phyloP scores from a whole-genome alignment of 2,888 invertebrate species.

The Steinernema scapterisci region DNA sequence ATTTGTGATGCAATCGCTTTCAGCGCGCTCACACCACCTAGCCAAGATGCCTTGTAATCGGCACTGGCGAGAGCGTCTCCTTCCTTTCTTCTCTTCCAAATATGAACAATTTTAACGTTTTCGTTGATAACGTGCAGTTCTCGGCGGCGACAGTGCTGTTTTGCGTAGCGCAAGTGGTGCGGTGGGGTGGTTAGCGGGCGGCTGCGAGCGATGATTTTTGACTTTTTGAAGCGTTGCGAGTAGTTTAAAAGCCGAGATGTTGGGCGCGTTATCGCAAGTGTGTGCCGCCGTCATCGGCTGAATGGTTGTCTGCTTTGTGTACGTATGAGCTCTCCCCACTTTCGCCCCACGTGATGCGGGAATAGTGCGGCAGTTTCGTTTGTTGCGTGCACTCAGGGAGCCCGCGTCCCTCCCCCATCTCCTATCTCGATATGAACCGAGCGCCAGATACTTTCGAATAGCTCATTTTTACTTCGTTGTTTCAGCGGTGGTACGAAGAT shows the following conservation, averaged over 20 bases:
- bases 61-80: neutral
- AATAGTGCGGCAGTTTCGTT: constrained; percentile 14
- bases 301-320: constrained; percentile 24
- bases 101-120: constrained; percentile 9
- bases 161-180: constrained; percentile 23
- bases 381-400: constrained; percentile 29
- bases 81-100: constrained; percentile 10
- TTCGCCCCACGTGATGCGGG: constrained; percentile 15
- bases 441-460: no score
- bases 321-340: constrained; percentile 16
- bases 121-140: constrained; percentile 26
- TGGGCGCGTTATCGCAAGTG: constrained; percentile 26
- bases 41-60: neutral
- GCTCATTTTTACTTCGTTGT: neutral
- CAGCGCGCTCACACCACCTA: constrained; percentile 6
- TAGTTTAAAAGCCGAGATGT: constrained; percentile 25
- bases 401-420: constrained; percentile 1
- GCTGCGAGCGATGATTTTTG: constrained; percentile 27
- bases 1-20: constrained; percentile 9
- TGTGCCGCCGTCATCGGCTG: constrained; percentile 15
- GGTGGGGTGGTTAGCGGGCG: constrained; percentile 17
- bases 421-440: neutral
- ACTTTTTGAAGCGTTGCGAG: constrained; percentile 25
- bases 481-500: constrained; percentile 18
- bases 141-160: neutral